A percentile compares a stretch with the other conserved stretches of the same genome.
These are phyloP conservation scores for Microctenopoma steveboyesi DNA, from an alignment of 2,797 vertebrate genomes.

Conservation along the genomic window DNA sequence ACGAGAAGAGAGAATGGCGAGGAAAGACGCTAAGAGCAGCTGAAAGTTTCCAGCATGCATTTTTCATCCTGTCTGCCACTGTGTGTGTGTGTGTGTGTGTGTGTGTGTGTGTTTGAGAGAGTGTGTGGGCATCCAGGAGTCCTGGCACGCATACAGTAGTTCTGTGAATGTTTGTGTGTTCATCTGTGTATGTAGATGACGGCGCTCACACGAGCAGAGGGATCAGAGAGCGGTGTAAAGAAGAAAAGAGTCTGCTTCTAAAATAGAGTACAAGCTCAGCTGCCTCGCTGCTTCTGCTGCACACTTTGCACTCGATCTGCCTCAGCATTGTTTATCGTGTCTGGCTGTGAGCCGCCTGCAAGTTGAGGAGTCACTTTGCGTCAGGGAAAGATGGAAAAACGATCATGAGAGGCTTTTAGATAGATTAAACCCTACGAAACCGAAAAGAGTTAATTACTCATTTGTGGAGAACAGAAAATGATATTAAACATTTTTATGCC, in stretches of 20 bases:
- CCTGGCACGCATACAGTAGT: conserved; percentile 25
- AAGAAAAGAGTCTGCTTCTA: conserved; percentile 52
- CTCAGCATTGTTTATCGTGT: conserved; percentile 57
- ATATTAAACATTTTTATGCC: not conserved
- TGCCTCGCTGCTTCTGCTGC: conserved; percentile 48
- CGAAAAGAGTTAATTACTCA: not conserved
- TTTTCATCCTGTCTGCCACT: conserved; percentile 60
- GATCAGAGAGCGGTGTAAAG: conserved; percentile 43
- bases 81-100: conserved; percentile 33
- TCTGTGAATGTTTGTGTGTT: conserved; percentile 30
- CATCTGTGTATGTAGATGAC: conserved; percentile 52
- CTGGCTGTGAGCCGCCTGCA: conserved; percentile 45
- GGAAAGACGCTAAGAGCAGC: conserved; percentile 49
- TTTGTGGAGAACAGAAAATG: not conserved
- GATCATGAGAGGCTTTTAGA: conserved; percentile 31
- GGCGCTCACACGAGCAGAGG: conserved; percentile 48
- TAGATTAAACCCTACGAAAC: conserved; percentile 17
- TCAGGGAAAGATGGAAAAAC: conserved; percentile 31
- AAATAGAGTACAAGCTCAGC: conserved; percentile 58
- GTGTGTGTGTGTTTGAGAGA: conserved; percentile 4
- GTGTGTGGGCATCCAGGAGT: conserved; percentile 15
- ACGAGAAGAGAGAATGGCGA: conserved; percentile 33
- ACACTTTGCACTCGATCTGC: conserved; percentile 59
- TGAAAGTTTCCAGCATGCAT: conserved; percentile 76
- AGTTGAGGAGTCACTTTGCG: conserved; percentile 53